Conservation (phyloP, 2,113 vertebrate species). For the Macroglossus sobrinus region DNA sequence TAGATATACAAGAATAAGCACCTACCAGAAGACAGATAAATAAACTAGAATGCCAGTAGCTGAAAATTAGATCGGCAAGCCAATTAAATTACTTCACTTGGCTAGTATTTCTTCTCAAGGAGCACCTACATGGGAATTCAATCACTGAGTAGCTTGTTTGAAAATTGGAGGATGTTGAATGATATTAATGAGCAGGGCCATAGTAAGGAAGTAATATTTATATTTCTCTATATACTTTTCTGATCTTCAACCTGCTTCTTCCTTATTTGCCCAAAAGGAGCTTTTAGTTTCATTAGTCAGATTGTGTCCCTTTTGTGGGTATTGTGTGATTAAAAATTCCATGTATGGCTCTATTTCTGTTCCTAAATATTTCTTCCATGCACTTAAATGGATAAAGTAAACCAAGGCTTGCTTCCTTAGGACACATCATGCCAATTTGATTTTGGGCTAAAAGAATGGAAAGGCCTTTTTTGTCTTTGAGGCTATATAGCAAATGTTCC, state of each 20-base stretch:
- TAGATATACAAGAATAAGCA: not conserved
- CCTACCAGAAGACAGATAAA: not conserved
- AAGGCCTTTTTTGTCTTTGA: not conserved
- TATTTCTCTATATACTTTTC: not conserved
- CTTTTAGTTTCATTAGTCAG: not conserved
- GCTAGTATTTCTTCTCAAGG: not conserved
- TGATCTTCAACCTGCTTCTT: not conserved
- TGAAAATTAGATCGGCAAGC: not conserved
- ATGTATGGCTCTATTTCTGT: not conserved
- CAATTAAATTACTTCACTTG: not conserved
- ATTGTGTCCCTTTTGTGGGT: not conserved
- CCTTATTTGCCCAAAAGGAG: not conserved
- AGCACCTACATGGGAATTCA: slow-evolving; percentile 7
- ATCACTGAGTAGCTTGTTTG: not conserved
- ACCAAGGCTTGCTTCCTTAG: not conserved
- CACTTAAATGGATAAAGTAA: not conserved
- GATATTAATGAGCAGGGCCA: not conserved
- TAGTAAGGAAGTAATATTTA: not conserved
- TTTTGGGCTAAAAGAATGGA: not conserved
- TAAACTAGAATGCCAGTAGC: not conserved
- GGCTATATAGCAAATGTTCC: not conserved
- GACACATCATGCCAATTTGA: not conserved
- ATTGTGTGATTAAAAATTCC: not conserved
- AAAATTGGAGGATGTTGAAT: not conserved
- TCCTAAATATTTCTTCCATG: not conserved